Conservation (phyloP, 2,888 invertebrate genomes). For the Bellardia bayeri region DNA sequence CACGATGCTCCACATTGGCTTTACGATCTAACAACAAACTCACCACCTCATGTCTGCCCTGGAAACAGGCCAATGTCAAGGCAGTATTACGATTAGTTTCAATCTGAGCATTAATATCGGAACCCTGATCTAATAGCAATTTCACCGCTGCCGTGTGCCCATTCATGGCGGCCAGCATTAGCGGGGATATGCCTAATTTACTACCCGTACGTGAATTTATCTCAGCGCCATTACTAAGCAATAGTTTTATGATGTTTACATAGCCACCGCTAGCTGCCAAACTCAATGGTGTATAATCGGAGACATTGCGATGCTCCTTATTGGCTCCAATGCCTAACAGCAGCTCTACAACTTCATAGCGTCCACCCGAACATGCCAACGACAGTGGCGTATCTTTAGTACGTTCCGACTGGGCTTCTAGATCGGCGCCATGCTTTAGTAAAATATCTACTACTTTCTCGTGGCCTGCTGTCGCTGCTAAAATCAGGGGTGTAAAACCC, state of each 20-base stretch:
- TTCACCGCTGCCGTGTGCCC: slow-evolving; percentile 98
- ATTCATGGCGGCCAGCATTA: slow-evolving; percentile 99
- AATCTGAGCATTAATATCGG: slow-evolving; percentile 99
- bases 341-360: slow-evolving; percentile 97
- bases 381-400: slow-evolving; percentile 99
- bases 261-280: slow-evolving; percentile 99
- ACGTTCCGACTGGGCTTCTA: slow-evolving; percentile 99
- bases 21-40: slow-evolving; percentile 97
- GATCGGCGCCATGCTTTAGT: slow-evolving; percentile 96
- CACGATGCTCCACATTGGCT: slow-evolving; percentile 99
- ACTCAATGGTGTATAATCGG: slow-evolving; percentile 99
- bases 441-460: slow-evolving; percentile 95
- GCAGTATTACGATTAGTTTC: slow-evolving; percentile 99
- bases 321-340: slow-evolving; percentile 95
- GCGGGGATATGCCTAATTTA: slow-evolving; percentile 98
- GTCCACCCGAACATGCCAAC: slow-evolving; percentile 97
- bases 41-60: slow-evolving; percentile 99
- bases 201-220: slow-evolving; percentile 99
- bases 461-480: slow-evolving; percentile 98
- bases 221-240: slow-evolving; percentile 97
- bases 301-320: slow-evolving; percentile 99
- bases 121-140: slow-evolving; percentile 97
- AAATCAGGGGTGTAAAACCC: slow-evolving; percentile 98
- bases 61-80: slow-evolving; percentile 98
- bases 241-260: slow-evolving; percentile 97